Percentiles rank a stretch among this genome's conserved stretches.
Conservation (phyloP, 2,888 invertebrate species). For the Drosophila mulleri region DNA sequence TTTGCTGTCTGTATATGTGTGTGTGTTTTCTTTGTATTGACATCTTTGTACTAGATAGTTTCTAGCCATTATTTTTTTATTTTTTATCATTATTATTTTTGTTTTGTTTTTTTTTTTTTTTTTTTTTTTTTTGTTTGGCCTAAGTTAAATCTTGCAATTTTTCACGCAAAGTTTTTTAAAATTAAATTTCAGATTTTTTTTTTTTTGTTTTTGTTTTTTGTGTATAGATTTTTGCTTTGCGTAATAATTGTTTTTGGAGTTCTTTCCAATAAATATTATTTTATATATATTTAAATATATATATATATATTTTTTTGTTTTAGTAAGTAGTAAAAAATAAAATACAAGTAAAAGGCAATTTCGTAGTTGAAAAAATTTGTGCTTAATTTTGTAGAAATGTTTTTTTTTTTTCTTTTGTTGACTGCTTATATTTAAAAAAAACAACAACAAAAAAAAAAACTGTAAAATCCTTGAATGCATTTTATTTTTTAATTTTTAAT, state of each 20-base stretch:
- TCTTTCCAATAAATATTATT: slow-evolving; percentile 26
- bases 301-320: slow-evolving; percentile 15
- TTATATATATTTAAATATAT: too few relatives aligned
- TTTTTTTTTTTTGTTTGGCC: slow-evolving; percentile 7
- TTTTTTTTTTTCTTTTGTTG: slow-evolving; percentile 41
- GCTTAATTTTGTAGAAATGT: slow-evolving; percentile 74
- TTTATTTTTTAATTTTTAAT: slow-evolving; percentile 20
- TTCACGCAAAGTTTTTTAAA: slow-evolving; percentile 18
- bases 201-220: not conserved
- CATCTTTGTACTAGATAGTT: slow-evolving; percentile 26
- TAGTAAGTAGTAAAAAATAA: slow-evolving; percentile 68
- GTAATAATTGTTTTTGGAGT: slow-evolving; percentile 65
- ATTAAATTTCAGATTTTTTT: slow-evolving; percentile 11
- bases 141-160: slow-evolving; percentile 48
- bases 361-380: slow-evolving; percentile 74
- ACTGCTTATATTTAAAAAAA: slow-evolving; percentile 41
- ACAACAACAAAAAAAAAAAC: slow-evolving; percentile 35
- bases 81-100: too few relatives aligned
- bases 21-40: slow-evolving; percentile 22
- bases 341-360: slow-evolving; percentile 78
- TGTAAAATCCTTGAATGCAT: slow-evolving; percentile 37
- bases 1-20: slow-evolving; percentile 22
- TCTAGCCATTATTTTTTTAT: slow-evolving; percentile 23
- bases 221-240: slow-evolving; percentile 20
- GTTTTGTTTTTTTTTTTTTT: not conserved